Conservation (phyloP, 2,797 vertebrate genomes). For the Bucorvus abyssinicus region DNA sequence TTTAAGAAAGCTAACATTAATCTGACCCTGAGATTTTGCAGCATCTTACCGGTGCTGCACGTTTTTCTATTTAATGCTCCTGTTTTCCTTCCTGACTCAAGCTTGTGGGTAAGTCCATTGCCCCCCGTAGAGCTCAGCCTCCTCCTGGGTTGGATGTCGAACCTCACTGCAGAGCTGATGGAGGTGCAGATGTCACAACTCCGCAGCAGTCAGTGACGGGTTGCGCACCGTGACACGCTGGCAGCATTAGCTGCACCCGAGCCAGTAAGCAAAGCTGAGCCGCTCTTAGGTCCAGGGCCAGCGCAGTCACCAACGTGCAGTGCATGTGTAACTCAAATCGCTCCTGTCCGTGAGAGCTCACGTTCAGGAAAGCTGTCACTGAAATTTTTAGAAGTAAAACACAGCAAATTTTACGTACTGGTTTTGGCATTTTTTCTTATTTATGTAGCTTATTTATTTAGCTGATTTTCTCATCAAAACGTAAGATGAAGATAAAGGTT, state of each 20-base stretch:
- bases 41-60: background rate
- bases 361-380: background rate
- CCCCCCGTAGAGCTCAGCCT: background rate
- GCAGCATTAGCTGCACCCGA: background rate
- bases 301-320: background rate
- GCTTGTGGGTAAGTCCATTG: background rate
- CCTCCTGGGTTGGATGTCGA: background rate
- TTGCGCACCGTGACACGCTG: fast-evolving
- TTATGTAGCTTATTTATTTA: background rate
- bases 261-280: background rate
- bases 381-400: background rate
- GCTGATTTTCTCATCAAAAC: background rate
- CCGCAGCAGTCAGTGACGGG: fast-evolving
- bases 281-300: background rate
- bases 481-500: background rate
- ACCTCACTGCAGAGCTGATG: background rate
- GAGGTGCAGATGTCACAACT: background rate
- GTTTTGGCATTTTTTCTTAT: background rate
- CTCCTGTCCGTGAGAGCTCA: background rate
- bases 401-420: background rate
- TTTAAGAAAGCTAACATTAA: background rate
- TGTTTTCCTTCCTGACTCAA: fast-evolving
- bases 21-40: background rate
- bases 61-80: background rate
- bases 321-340: background rate